Evolutionary conservation across 2,797 vertebrate species (phyloP), one percentile per base, ranked within the genome.

Genomic region (Xenops minutus): DNA sequence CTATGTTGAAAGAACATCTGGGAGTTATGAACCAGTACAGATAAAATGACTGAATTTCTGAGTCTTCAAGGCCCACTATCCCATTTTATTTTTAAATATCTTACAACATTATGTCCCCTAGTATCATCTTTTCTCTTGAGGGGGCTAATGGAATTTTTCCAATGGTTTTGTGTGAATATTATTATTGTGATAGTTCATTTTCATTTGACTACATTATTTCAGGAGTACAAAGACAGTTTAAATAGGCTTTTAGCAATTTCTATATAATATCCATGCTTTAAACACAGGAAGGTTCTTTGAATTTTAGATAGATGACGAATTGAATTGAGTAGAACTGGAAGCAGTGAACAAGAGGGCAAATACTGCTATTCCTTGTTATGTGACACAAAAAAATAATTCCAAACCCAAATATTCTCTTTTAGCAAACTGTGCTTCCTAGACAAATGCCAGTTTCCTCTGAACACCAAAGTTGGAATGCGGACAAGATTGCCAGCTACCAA

Each of bases 331-430:
- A 43, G 17, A 83, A 26, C 24, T 54, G 10, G 44, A 54, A 77
- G 29, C 4, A 61, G 19, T 46, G 55, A 77, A 77, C 12, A 21
- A 83, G 56, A 48, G 3, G 7, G 7, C 9, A 62, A 58, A 67
- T 46, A 67, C 10, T 61, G 10, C 6, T 0, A 0, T 10, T 88
- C 19, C 18, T 58, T 14, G 0, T 24, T 49, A 48, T 23, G 9
- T 43, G 30, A 26, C 41, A 64, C 18, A 77, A 49, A 82, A 82
- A 6, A 22, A 44, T 3, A 3, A 55, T 85, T 77, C 34, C 26
- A 52, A 69, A 74, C 22, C 7, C 32, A 90, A 77, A 71, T 52
- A 51, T 9, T 76, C 30, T 78, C 20, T 76, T 64, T 64, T 26
- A 76, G 32, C 11, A 79, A 85, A n/a, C 17, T 66, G 20, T 43